These are phyloP conservation scores for Solea senegalensis DNA, from an alignment of 2,113 vertebrate species.

Conservation along the genomic window DNA sequence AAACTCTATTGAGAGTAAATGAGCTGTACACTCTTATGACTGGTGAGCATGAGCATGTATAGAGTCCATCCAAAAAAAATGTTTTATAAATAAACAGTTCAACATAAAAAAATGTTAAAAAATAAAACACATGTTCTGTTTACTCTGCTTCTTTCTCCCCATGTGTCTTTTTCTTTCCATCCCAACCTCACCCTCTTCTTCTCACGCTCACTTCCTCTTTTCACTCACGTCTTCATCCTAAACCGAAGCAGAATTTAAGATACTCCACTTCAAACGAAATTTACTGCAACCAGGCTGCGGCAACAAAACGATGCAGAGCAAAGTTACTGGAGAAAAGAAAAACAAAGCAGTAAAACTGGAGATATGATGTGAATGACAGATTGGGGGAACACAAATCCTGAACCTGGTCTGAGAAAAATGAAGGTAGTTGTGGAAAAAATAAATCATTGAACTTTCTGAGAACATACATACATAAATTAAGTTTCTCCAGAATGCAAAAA, in stretches of 20 bases:
- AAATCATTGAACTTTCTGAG: slow-evolving; percentile 12
- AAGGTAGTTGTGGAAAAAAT: slow-evolving; percentile 21
- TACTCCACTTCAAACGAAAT: slow-evolving; percentile 54
- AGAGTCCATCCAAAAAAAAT: slow-evolving; percentile 21
- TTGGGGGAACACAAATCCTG: slow-evolving; percentile 16
- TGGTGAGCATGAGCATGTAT: too few relatives aligned
- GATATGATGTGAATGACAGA: slow-evolving; percentile 32
- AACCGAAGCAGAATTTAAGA: slow-evolving; percentile 23
- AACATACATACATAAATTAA: slow-evolving; percentile 24
- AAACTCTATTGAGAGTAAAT: too few relatives aligned
- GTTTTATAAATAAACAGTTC: slow-evolving; percentile 49
- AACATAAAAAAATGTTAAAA: slow-evolving; percentile 15
- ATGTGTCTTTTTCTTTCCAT: slow-evolving; percentile 7
- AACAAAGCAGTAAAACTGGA: background rate
- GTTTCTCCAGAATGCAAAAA: background rate
- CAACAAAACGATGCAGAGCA: slow-evolving; percentile 8
- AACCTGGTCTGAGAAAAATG: slow-evolving; percentile 8
- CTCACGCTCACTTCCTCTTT: background rate
- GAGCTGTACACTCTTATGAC: too few relatives aligned
- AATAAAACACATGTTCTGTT: slow-evolving; percentile 17
- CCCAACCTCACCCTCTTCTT: background rate
- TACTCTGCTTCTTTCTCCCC: background rate
- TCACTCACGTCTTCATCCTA: background rate
- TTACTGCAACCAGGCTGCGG: slow-evolving; percentile 4
- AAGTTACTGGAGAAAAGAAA: background rate